Percentiles rank a stretch among this genome's conserved stretches.
phyloP scores from a whole-genome alignment of 2,888 invertebrate genomes.

The Lepidochrysops patricia region DNA sequence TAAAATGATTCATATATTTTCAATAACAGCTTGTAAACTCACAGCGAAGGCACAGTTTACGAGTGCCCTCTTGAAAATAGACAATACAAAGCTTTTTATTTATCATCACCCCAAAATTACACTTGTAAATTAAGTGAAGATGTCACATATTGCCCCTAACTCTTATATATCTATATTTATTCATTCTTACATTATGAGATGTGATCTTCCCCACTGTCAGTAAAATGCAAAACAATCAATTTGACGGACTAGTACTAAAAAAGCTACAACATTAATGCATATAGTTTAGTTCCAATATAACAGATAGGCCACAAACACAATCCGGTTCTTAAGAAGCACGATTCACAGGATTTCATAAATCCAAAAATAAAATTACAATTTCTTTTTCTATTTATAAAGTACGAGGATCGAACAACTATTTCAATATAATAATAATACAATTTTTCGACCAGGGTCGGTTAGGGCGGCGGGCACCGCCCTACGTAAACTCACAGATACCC shows the following conservation, averaged over 20 bases:
- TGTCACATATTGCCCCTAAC: constrained; percentile 61
- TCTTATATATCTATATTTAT: constrained; percentile 50
- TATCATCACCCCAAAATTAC: constrained; percentile 28
- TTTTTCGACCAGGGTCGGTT: constrained; percentile 63
- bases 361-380: constrained; percentile 43
- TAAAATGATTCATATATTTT: background rate
- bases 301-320: constrained; percentile 65
- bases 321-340: constrained; percentile 57
- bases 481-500: constrained; percentile 69
- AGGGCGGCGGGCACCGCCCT: constrained; percentile 44
- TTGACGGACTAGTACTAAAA: constrained; percentile 70
- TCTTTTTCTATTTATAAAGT: constrained; percentile 42
- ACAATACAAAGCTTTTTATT: constrained; percentile 43
- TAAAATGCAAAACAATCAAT: constrained; percentile 71
- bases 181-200: constrained; percentile 70
- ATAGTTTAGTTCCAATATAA: constrained; percentile 46
- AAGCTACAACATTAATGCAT: constrained; percentile 60
- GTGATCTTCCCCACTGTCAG: constrained; percentile 60
- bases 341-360: constrained; percentile 64
- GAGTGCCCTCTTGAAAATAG: constrained; percentile 39
- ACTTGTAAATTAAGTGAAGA: constrained; percentile 51
- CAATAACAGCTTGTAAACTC: background rate
- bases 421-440: constrained; percentile 70
- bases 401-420: constrained; percentile 57
- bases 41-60: constrained; percentile 35